These are phyloP conservation scores for Nesometra sesokonis DNA, from an alignment of 35 echinoderm and acorn worm species.

Conservation along the genomic window DNA sequence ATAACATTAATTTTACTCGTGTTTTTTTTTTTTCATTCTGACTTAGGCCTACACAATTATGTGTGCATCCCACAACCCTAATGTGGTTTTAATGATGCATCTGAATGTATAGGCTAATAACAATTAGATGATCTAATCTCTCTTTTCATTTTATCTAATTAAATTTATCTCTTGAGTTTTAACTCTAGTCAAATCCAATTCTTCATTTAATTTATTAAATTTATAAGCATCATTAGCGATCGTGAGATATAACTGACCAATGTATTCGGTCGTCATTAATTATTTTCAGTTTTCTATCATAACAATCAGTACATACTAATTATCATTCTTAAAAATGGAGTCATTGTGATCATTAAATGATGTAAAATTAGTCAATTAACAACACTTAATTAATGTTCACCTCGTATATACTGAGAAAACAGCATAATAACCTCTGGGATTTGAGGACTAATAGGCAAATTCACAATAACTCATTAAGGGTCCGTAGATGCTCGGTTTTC, in stretches of 20 bases:
- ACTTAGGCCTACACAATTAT: too few relatives aligned
- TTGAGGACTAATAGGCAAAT: background rate
- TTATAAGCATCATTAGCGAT: background rate
- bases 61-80: too few relatives aligned
- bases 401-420: background rate
- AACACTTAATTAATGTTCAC: background rate
- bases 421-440: background rate
- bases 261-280: too few relatives aligned
- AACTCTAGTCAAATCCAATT: too few relatives aligned
- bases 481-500: background rate
- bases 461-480: background rate
- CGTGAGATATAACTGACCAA: background rate
- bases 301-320: background rate
- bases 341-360: background rate
- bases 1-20: too few relatives aligned
- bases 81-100: too few relatives aligned
- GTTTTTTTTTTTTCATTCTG: too few relatives aligned
- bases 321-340: background rate
- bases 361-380: background rate
- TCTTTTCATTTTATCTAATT: background rate
- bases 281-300: too few relatives aligned
- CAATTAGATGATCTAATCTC: background rate
- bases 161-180: background rate
- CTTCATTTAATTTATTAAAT: background rate
- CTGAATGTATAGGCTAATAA: background rate